These are phyloP conservation scores for Parapsyche elsis DNA, from an alignment of 1,140 invertebrate species.

Conservation along the genomic window DNA sequence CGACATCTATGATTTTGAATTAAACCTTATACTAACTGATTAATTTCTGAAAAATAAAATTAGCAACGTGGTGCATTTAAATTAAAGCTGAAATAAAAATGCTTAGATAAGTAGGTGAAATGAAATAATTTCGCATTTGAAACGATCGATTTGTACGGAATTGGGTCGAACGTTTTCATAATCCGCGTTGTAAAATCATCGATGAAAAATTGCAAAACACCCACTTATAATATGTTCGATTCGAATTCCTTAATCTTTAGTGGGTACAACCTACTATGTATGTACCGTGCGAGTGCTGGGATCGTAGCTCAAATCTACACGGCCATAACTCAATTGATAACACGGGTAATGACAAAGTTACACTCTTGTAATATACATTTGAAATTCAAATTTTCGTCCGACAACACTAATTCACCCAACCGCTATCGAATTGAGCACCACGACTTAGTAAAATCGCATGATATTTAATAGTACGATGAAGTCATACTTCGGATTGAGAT, in stretches of 20 bases:
- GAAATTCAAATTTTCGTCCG: not conserved
- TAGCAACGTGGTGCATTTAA: too few relatives aligned
- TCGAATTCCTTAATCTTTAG: not conserved
- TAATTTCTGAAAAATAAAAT: too few relatives aligned
- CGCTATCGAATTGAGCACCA: too few relatives aligned
- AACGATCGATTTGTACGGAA: not conserved
- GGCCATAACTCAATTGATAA: constrained; percentile 9
- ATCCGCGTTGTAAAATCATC: not conserved
- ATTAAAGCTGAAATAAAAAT: too few relatives aligned
- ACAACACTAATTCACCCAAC: not conserved
- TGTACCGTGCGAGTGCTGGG: not conserved
- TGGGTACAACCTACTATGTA: not conserved
- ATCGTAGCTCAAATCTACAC: constrained; percentile 1
- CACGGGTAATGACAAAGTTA: constrained; percentile 12
- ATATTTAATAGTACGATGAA: too few relatives aligned
- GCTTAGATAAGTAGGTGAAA: too few relatives aligned
- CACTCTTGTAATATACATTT: not conserved
- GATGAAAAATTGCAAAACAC: constrained; percentile 13
- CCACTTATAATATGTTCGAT: not conserved
- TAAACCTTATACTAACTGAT: too few relatives aligned
- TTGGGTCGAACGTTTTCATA: constrained; percentile 10
- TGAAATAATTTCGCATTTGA: too few relatives aligned
- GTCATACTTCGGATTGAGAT: too few relatives aligned
- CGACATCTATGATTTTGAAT: too few relatives aligned
- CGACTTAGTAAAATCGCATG: too few relatives aligned